Percentiles rank a stretch among this genome's conserved stretches.
Conservation (phyloP, 2,888 invertebrate species). For the Iphiclides podalirius region DNA sequence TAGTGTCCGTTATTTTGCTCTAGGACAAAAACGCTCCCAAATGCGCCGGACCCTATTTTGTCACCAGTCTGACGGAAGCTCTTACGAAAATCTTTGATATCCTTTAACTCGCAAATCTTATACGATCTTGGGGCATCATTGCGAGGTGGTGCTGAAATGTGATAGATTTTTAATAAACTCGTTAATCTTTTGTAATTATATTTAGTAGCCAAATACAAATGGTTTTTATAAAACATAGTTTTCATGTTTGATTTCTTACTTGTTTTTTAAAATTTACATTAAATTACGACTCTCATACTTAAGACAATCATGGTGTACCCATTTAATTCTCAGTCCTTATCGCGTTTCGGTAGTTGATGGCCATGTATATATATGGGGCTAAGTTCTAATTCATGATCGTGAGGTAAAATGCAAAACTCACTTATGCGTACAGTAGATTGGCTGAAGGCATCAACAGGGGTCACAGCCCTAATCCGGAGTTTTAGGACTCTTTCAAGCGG, state of each 20-base stretch:
- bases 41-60: slow-evolving; percentile 38
- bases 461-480: slow-evolving; percentile 31
- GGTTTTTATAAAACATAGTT: too few relatives aligned
- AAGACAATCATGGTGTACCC: neutral
- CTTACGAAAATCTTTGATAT: slow-evolving; percentile 29
- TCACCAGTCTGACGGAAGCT: slow-evolving; percentile 31
- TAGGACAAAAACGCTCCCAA: slow-evolving; percentile 37
- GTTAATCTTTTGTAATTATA: neutral
- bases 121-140: slow-evolving; percentile 1
- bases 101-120: slow-evolving; percentile 18
- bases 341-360: too few relatives aligned
- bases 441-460: neutral
- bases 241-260: too few relatives aligned
- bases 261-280: too few relatives aligned
- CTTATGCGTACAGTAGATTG: slow-evolving; percentile 33
- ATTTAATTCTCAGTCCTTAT: too few relatives aligned
- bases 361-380: too few relatives aligned
- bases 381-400: neutral
- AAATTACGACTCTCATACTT: neutral
- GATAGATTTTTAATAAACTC: neutral
- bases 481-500: slow-evolving; percentile 30
- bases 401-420: slow-evolving; percentile 19
- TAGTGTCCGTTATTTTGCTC: slow-evolving; percentile 56
- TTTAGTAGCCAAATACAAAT: neutral
- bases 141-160: slow-evolving; percentile 22